Evolutionary conservation across 1,140 invertebrate genomes (phyloP).

Genomic region (Aphidius gifuensis): DNA sequence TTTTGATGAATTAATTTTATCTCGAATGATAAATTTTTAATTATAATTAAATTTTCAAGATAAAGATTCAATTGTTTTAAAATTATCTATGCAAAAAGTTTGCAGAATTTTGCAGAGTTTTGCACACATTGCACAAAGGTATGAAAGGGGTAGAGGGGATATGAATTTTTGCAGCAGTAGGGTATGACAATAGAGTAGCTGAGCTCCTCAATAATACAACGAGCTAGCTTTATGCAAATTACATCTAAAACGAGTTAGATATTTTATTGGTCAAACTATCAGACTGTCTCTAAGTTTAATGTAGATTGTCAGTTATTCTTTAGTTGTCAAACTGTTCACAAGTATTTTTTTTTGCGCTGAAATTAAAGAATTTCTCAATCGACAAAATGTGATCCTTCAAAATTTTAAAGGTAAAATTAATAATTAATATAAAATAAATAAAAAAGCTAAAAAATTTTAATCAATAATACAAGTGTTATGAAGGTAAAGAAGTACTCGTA

Average conservation of each 20-base stretch:
- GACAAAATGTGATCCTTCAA: neutral
- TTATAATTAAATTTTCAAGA: too few relatives aligned
- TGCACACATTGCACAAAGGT: conserved; percentile 32
- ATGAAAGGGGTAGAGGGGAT: conserved; percentile 23
- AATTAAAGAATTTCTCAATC: neutral
- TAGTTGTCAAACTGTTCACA: conserved; percentile 13
- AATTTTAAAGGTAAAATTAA: too few relatives aligned
- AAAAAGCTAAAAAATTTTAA: too few relatives aligned
- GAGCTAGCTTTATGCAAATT: conserved; percentile 56
- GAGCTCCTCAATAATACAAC: conserved; percentile 37
- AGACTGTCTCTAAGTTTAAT: conserved; percentile 14
- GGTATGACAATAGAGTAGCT: conserved; percentile 43
- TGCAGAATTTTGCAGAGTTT: conserved; percentile 25
- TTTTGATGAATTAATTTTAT: too few relatives aligned
- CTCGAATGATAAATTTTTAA: too few relatives aligned
- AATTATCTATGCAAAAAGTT: neutral
- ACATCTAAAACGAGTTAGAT: conserved; percentile 41
- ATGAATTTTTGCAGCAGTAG: conserved; percentile 43
- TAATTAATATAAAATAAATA: too few relatives aligned
- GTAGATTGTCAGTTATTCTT: conserved; percentile 36
- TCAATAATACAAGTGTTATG: neutral
- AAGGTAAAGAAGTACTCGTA: conserved; percentile 22
- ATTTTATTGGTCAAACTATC: conserved; percentile 17
- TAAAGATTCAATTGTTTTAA: too few relatives aligned
- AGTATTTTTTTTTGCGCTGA: too few relatives aligned